Percentiles rank a stretch among this genome's conserved stretches.
Evolutionary conservation across 2,888 invertebrate genomes (phyloP).

Genomic region (Heliconius cydno): DNA sequence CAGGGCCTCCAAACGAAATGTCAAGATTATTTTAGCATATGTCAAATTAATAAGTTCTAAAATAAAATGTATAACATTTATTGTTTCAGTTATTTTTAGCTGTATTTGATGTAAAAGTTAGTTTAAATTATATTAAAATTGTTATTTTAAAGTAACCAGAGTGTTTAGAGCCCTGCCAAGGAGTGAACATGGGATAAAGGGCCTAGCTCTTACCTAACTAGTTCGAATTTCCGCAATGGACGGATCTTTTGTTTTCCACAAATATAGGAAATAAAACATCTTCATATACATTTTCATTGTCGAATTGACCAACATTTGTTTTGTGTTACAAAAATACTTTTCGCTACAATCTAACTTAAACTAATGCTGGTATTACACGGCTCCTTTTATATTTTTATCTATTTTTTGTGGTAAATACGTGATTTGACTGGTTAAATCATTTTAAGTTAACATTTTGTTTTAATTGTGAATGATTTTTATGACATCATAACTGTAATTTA

Average conservation of each 20-base stretch:
- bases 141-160: not conserved
- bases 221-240: conserved; percentile 72
- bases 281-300: conserved; percentile 52
- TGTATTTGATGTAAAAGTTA: not conserved
- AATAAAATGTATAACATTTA: not conserved
- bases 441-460: not conserved
- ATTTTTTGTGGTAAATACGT: not conserved
- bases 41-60: not conserved
- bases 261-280: conserved; percentile 67
- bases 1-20: conserved; percentile 24
- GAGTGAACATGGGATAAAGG: conserved; percentile 37
- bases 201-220: conserved; percentile 68
- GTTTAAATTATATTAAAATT: not conserved
- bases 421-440: not conserved
- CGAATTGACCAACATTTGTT: conserved; percentile 68
- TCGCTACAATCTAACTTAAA: conserved; percentile 70
- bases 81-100: not conserved
- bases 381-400: not conserved
- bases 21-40: not conserved
- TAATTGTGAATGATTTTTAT: not conserved
- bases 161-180: conserved; percentile 29
- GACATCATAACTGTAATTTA: too few relatives aligned
- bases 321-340: conserved; percentile 79
- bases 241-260: conserved; percentile 67
- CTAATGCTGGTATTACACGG: conserved; percentile 16